These are phyloP conservation scores for Cryptotermes secundus DNA, from an alignment of 1,140 invertebrate genomes.

Conservation along the genomic window DNA sequence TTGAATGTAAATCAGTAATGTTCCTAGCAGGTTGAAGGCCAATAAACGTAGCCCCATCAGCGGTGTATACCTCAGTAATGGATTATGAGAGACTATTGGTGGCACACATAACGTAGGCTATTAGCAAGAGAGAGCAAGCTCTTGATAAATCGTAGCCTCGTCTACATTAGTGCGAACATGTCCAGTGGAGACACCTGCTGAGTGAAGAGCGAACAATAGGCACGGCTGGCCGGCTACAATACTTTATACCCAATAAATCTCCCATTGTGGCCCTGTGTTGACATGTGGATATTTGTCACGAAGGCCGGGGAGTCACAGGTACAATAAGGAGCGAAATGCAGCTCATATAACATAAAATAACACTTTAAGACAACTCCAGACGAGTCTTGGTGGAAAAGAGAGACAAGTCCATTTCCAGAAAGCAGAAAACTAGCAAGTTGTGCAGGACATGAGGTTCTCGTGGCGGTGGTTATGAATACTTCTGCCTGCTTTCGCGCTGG, in stretches of 20 bases:
- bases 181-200: background rate
- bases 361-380: background rate
- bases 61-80: background rate
- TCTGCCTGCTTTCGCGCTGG: no score
- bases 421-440: no score
- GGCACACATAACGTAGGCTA: background rate
- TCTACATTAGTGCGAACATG: background rate
- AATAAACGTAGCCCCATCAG: background rate
- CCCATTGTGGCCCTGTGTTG: background rate
- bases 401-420: background rate
- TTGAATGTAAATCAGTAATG: background rate
- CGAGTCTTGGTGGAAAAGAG: background rate
- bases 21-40: background rate
- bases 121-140: background rate
- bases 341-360: background rate
- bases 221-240: background rate
- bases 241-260: conserved; percentile 17
- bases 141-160: background rate
- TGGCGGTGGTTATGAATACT: no score
- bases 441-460: no score
- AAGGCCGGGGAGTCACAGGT: background rate
- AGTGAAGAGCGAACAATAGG: background rate
- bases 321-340: background rate
- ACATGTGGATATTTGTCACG: conserved; percentile 5
- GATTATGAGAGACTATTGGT: background rate